Evolutionary conservation across 2,888 invertebrate genomes (phyloP).

Genomic region (Branchellion lobata): DNA sequence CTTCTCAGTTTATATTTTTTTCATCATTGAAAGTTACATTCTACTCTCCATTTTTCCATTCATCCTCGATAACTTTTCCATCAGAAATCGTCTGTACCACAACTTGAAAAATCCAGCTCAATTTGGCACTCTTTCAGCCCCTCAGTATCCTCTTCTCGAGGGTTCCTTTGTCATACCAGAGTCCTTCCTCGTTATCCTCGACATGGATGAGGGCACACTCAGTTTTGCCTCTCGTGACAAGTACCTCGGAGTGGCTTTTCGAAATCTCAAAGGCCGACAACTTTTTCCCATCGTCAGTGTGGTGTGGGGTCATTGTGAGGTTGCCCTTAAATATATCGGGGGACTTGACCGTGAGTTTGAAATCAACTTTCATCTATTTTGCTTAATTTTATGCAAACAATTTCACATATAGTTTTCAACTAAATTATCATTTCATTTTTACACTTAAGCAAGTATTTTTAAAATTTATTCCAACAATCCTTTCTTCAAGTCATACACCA

Average conservation of each 20-base stretch:
- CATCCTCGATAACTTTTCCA: no score
- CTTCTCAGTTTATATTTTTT: background rate
- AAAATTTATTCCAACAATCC: no score
- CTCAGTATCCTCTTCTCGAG: slow-evolving; percentile 65
- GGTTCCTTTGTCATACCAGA: slow-evolving; percentile 78
- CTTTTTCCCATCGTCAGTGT: slow-evolving; percentile 96
- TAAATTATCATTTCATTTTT: no score
- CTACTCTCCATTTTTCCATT: no score
- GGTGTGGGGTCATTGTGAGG: slow-evolving; percentile 99
- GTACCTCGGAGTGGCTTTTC: slow-evolving; percentile 84
- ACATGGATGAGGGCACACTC: slow-evolving; percentile 99
- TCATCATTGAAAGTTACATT: no score
- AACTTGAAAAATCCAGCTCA: slow-evolving; percentile 55
- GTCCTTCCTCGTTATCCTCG: slow-evolving; percentile 76
- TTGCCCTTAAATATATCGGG: slow-evolving; percentile 96
- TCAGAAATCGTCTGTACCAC: slow-evolving; percentile 60
- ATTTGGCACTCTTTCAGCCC: slow-evolving; percentile 5
- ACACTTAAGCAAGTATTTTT: no score
- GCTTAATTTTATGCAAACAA: no score
- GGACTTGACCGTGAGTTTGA: slow-evolving; percentile 94
- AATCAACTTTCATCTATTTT: no score
- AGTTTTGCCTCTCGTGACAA: slow-evolving; percentile 97
- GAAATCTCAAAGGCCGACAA: slow-evolving; percentile 93
- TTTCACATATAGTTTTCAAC: no score
- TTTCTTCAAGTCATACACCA: no score